Percentiles rank a stretch among this genome's conserved stretches.
Evolutionary conservation across 35 echinoderm and acorn worm genomes (phyloP).

Genomic region (Patiria miniata): DNA sequence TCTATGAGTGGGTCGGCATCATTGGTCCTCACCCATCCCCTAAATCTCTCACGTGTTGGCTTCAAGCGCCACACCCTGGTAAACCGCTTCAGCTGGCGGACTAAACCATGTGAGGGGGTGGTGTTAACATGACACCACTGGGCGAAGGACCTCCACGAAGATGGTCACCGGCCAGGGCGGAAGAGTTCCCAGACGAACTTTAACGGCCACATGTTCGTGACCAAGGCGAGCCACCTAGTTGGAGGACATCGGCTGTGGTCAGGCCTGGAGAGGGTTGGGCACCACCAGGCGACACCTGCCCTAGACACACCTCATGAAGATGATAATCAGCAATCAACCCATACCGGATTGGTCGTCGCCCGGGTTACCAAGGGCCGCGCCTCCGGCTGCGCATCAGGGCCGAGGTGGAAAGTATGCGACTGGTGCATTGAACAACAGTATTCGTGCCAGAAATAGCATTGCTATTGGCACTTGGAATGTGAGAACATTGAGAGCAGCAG

Average conservation of each 20-base stretch:
- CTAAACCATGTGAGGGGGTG: constrained; percentile 66
- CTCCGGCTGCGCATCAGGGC: constrained; percentile 9
- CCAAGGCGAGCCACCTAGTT: constrained; percentile 51
- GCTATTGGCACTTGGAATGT: constrained; percentile 52
- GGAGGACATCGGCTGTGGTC: constrained; percentile 65
- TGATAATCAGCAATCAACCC: neutral
- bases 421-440: neutral
- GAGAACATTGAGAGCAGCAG: constrained; percentile 16
- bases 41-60: constrained; percentile 71
- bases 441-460: constrained; percentile 35
- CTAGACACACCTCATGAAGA: constrained; percentile 55
- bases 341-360: constrained; percentile 43
- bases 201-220: constrained; percentile 53
- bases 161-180: constrained; percentile 41
- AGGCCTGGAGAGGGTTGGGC: constrained; percentile 56
- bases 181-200: neutral
- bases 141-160: constrained; percentile 45
- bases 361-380: constrained; percentile 48
- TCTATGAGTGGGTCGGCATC: constrained; percentile 36
- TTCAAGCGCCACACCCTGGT: constrained; percentile 62
- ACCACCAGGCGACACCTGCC: constrained; percentile 35
- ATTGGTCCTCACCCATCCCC: constrained; percentile 72
- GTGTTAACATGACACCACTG: constrained; percentile 63
- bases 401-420: neutral
- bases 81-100: constrained; percentile 54